These are phyloP conservation scores for Synergus gifuensis DNA, from an alignment of 2,888 invertebrate genomes.

Conservation along the genomic window DNA sequence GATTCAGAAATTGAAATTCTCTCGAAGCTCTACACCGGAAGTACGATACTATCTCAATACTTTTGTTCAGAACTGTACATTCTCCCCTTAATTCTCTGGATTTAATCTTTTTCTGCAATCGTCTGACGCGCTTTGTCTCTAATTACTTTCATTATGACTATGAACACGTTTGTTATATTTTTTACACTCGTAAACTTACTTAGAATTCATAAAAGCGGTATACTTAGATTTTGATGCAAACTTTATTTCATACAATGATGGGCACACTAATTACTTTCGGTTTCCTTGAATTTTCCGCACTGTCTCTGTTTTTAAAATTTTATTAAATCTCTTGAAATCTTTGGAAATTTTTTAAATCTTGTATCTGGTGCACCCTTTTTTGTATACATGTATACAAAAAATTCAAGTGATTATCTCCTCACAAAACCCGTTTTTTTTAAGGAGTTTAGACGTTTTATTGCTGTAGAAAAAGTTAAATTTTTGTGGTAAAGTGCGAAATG, in stretches of 20 bases:
- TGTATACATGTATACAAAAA: no score
- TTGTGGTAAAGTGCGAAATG: background rate
- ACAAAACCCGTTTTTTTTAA: no score
- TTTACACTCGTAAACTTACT: background rate
- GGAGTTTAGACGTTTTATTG: background rate
- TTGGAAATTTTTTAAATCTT: no score
- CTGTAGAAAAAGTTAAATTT: background rate
- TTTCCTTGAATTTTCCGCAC: background rate
- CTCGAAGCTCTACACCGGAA: constrained; percentile 17
- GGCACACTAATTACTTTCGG: constrained; percentile 1
- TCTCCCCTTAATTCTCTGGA: background rate
- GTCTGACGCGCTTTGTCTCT: constrained; percentile 34
- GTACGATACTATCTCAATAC: constrained; percentile 21
- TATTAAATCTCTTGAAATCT: no score
- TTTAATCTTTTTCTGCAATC: constrained; percentile 30
- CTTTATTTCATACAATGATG: constrained; percentile 18
- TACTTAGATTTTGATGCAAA: background rate
- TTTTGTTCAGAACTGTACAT: constrained; percentile 32
- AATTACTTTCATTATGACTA: constrained; percentile 38
- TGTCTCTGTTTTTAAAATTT: background rate
- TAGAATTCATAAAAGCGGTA: constrained; percentile 4
- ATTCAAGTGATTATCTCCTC: no score
- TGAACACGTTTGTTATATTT: constrained; percentile 4
- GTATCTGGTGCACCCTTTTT: no score
- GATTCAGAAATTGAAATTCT: constrained; percentile 19